Evolutionary conservation across 2,888 invertebrate species (phyloP).

Genomic region (Tyria jacobaeae): DNA sequence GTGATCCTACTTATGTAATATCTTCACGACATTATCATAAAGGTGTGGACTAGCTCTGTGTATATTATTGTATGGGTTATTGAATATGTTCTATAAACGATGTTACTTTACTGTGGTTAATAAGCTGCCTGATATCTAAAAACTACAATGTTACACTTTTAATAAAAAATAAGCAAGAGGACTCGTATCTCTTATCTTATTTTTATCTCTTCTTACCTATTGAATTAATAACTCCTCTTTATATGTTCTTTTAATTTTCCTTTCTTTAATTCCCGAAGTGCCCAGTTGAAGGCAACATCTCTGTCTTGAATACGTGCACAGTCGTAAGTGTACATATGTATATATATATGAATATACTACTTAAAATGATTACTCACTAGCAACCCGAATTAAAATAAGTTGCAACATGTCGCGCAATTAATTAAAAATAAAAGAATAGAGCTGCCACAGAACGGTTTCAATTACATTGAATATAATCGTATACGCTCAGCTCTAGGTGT

Average conservation of each 20-base stretch:
- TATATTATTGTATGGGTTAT: neutral
- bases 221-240: no score
- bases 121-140: neutral
- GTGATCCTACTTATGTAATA: slow-evolving; percentile 13
- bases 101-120: neutral
- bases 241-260: no score
- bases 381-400: neutral
- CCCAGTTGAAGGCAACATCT: no score
- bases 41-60: slow-evolving; percentile 1
- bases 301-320: no score
- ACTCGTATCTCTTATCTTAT: no score
- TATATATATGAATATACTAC: neutral
- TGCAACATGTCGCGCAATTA: slow-evolving; percentile 7
- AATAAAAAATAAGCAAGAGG: neutral
- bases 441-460: neutral
- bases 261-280: no score
- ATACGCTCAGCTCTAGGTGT: neutral
- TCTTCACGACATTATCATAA: slow-evolving; percentile 15
- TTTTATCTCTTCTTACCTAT: no score
- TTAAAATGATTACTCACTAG: neutral
- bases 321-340: neutral
- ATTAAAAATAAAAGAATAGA: slow-evolving; percentile 8
- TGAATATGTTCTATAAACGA: neutral
- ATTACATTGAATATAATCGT: slow-evolving; percentile 8
- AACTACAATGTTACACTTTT: neutral